Evolutionary conservation across 2,113 vertebrate genomes (phyloP), one percentile per base, ranked within the genome.

Genomic region (Hylia prasina): DNA sequence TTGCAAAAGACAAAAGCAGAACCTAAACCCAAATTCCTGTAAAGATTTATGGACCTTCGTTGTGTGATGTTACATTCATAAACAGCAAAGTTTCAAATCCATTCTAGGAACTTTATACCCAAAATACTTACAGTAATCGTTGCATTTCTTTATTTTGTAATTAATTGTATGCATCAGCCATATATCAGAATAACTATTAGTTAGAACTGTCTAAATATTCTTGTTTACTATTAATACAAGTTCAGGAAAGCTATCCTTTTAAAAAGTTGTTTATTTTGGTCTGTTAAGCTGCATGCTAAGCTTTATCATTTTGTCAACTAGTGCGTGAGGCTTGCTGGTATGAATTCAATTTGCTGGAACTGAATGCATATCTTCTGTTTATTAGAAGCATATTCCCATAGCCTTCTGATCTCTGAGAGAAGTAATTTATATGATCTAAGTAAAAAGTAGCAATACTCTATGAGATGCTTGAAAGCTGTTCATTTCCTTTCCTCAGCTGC

Each of bases 321-420:
- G 31, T 78, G 27, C 2, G 0, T 78, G 64, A 82, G 37, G 25
- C 82, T 93, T 82, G 47, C 75, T 88, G 44, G 72, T 92, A 93
- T 89, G 86, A 93, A 81, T 94, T 92, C 69, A 86, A 9, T 94
- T 92, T 93, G 44, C 76, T 90, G 72, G 65, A 86, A 77, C 47
- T 28, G 48, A 89, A 48, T 73, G 51, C 31, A 40, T 94, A 85
- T 96, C 31, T 72, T 85, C 30, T 70, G 51, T 94, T 93, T 93
- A 93, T 94, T 94, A 73, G 79, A 93, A 83, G 44, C 72, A 60
- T 78, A 40, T 83, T 91, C 44, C 82, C 54, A 30, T 86, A 73
- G 82, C 48, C 25, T 68, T 94, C 72, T 89, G 58, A 83, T 94
- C 82, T 92, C 51, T 77, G 47, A 81, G 68, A 92, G 51, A 50